phyloP scores from a whole-genome alignment of 2,888 invertebrate genomes.

The Cephus nigrinus region DNA sequence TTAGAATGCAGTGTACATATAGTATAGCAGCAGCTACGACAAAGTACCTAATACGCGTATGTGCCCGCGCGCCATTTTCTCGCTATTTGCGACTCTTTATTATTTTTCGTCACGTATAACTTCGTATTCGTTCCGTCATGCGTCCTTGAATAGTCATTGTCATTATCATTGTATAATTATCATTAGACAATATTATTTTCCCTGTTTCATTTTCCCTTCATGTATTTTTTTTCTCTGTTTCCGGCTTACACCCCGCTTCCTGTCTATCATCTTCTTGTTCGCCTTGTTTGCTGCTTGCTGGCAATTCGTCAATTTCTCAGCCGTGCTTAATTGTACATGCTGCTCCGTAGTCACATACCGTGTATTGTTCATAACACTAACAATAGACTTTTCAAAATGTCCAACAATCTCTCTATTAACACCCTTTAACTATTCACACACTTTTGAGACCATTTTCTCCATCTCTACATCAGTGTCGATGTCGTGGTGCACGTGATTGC shows the following conservation, averaged over 20 bases:
- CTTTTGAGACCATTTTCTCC: conserved; percentile 82
- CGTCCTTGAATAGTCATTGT: conserved; percentile 26
- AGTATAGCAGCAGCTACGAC: conserved; percentile 46
- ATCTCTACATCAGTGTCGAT: conserved; percentile 78
- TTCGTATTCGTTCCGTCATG: not conserved
- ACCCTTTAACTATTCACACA: conserved; percentile 70
- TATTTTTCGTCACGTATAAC: not conserved
- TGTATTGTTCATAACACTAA: conserved; percentile 48
- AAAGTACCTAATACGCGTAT: conserved; percentile 40
- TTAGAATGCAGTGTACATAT: conserved; percentile 55
- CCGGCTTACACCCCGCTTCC: not conserved
- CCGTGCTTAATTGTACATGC: not conserved
- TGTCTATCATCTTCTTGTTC: not conserved
- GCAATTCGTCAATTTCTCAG: not conserved
- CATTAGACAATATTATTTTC: conserved; percentile 12
- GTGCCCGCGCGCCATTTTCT: conserved; percentile 32
- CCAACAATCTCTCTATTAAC: conserved; percentile 63
- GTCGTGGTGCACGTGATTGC: conserved; percentile 62
- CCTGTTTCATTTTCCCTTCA: conserved; percentile 12
- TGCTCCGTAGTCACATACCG: not conserved
- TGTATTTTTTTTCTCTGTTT: not conserved
- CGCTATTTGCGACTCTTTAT: conserved; percentile 8
- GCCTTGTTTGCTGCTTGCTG: not conserved
- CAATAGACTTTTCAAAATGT: conserved; percentile 65
- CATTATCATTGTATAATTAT: conserved; percentile 18